phyloP scores from a whole-genome alignment of 2,113 vertebrate genomes.

The Menura novaehollandiae region DNA sequence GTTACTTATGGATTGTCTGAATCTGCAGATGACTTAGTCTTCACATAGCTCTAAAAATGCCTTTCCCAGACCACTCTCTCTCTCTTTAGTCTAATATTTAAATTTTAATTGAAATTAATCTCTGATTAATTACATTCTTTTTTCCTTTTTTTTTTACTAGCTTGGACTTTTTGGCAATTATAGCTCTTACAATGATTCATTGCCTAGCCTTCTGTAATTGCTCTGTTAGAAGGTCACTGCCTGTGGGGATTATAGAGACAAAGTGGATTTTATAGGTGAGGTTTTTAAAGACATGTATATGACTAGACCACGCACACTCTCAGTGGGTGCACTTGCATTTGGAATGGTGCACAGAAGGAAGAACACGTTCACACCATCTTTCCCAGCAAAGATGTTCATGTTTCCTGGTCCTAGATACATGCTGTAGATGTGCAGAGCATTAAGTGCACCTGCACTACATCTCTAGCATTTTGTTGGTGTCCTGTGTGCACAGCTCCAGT shows the following conservation, averaged over 20 bases:
- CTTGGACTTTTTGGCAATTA: neutral
- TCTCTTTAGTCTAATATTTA: neutral
- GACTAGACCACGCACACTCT: neutral
- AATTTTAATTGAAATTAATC: neutral
- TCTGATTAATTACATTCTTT: neutral
- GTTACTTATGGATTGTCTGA: neutral
- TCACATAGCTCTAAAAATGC: neutral
- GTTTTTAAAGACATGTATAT: neutral
- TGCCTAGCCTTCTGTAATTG: neutral
- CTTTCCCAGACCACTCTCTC: neutral
- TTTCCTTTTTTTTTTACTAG: neutral
- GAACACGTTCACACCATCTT: neutral
- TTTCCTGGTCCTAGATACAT: neutral
- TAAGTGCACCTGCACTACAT: neutral
- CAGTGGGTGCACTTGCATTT: neutral
- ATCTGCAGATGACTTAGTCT: neutral
- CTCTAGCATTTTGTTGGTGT: fast-evolving
- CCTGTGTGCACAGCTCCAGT: fast-evolving
- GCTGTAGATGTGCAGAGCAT: neutral
- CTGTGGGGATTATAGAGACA: neutral
- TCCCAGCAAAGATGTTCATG: neutral
- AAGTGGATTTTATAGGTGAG: neutral
- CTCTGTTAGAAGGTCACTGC: neutral
- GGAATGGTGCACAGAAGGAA: neutral
- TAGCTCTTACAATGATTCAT: neutral